These are phyloP conservation scores for Peromyscus aztecus DNA, from an alignment of 2,797 vertebrate species.

Conservation along the genomic window DNA sequence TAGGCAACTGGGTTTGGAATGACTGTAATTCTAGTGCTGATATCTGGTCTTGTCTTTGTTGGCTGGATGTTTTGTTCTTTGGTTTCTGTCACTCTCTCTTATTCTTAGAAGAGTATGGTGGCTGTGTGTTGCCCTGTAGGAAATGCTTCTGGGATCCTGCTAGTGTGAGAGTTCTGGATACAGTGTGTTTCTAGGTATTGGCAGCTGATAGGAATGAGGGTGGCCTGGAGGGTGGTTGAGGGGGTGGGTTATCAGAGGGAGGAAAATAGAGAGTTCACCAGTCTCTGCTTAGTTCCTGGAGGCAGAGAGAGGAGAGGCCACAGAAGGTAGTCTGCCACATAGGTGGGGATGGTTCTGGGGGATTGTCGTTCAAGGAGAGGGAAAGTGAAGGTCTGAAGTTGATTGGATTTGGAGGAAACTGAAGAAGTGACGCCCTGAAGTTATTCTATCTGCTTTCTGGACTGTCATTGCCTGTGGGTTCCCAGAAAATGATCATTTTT, in stretches of 20 bases:
- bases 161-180: background rate
- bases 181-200: background rate
- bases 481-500: background rate
- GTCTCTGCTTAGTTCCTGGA: background rate
- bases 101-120: background rate
- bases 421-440: background rate
- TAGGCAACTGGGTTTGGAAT: background rate
- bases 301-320: background rate
- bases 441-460: background rate
- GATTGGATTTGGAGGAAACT: background rate
- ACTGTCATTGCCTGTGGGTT: background rate
- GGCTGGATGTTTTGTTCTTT: background rate
- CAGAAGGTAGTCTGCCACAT: background rate
- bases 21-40: background rate
- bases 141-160: background rate
- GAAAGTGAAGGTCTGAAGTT: background rate
- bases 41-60: background rate
- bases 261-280: background rate
- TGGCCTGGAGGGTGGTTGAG: too few species aligned
- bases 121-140: background rate
- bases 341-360: background rate
- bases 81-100: background rate
- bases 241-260: background rate
- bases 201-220: background rate
- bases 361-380: background rate